A percentile compares a stretch with the other conserved stretches of the same genome.
These are phyloP conservation scores for Linhomoeus sp. DNA, from an alignment of 2,888 invertebrate genomes.

Conservation along the genomic window DNA sequence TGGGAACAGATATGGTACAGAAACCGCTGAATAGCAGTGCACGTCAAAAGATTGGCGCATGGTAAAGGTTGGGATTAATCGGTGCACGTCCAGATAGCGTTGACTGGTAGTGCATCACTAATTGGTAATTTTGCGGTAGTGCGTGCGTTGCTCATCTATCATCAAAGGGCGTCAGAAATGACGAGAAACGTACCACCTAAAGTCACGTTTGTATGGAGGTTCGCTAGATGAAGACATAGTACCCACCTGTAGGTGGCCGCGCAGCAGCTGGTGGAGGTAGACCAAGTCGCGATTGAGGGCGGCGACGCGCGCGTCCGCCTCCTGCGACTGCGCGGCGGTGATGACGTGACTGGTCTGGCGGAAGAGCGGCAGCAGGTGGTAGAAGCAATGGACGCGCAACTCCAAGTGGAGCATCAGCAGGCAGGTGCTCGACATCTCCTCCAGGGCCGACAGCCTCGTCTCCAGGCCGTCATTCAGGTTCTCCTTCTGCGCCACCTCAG, in stretches of 20 bases:
- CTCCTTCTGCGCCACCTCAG: neutral
- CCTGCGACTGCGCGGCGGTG: constrained; percentile 10
- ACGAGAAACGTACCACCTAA: no score
- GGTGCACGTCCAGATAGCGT: no score
- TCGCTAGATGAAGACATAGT: no score
- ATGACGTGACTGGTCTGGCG: constrained; percentile 21
- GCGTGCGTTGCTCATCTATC: no score
- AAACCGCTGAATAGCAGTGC: no score
- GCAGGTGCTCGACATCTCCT: constrained; percentile 72
- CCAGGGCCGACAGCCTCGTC: constrained; percentile 15
- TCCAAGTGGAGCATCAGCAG: constrained; percentile 76
- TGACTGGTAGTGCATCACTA: no score
- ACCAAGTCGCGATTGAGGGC: constrained; percentile 56
- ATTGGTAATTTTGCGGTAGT: no score
- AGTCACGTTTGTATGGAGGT: no score
- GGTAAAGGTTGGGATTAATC: no score
- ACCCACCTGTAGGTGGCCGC: neutral
- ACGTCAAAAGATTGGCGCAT: no score
- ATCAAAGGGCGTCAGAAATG: no score
- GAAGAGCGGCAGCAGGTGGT: constrained; percentile 52
- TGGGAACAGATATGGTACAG: no score
- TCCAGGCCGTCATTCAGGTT: constrained; percentile 13
- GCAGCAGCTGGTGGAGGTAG: constrained; percentile 4
- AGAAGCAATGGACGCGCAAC: constrained; percentile 75
- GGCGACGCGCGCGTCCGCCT: constrained; percentile 40